Evolutionary conservation across 2,113 vertebrate genomes (phyloP).

Genomic region (Microtus ochrogaster): DNA sequence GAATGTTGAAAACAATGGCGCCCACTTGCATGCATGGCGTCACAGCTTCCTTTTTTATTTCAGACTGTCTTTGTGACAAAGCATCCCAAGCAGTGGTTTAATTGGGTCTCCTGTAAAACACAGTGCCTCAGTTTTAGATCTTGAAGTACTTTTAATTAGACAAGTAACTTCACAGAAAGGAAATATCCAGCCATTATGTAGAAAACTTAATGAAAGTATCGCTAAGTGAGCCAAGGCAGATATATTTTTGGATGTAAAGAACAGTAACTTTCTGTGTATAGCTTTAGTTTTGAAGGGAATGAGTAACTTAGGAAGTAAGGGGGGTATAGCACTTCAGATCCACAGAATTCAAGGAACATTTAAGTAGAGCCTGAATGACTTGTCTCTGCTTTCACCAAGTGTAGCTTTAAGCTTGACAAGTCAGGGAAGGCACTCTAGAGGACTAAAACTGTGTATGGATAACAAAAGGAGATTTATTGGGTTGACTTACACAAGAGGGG

Average conservation of each 20-base stretch:
- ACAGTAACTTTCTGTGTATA: neutral
- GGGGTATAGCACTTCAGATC: neutral
- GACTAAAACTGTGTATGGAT: neutral
- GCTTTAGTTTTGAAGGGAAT: constrained; percentile 23
- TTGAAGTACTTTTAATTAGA: constrained; percentile 39
- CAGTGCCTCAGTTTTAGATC: neutral
- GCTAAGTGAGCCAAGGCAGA: neutral
- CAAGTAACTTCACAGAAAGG: constrained; percentile 15
- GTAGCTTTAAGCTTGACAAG: constrained; percentile 6
- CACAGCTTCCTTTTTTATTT: constrained; percentile 31
- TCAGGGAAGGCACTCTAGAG: too few species aligned
- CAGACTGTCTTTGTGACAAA: constrained; percentile 12
- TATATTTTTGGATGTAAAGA: constrained; percentile 41
- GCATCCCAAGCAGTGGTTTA: constrained; percentile 2
- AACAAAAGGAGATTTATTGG: neutral
- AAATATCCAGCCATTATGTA: constrained; percentile 13
- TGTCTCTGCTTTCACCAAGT: neutral
- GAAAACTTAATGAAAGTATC: neutral
- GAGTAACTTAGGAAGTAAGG: neutral
- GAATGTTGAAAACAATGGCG: neutral
- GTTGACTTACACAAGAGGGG: neutral
- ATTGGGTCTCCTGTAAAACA: constrained; percentile 32
- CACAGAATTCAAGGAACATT: neutral
- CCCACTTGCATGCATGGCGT: neutral
- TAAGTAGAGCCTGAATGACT: neutral